Evolutionary conservation across 1,140 invertebrate genomes (phyloP).

Genomic region (Cyphomyrmex costatus): DNA sequence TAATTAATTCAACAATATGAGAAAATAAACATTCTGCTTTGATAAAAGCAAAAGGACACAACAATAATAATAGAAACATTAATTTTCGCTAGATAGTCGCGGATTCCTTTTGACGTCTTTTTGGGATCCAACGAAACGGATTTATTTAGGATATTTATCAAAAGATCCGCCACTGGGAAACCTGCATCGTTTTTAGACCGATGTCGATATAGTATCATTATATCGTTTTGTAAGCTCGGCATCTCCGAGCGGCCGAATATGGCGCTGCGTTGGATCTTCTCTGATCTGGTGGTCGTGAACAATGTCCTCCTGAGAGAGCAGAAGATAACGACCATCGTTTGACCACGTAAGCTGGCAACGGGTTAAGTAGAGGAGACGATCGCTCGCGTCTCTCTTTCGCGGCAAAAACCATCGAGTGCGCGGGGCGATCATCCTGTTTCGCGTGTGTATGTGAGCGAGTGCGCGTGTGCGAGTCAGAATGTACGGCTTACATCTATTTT

Average conservation of each 20-base stretch:
- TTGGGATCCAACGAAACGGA: too few relatives aligned
- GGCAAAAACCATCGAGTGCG: slow-evolving; percentile 23
- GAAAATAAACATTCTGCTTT: neutral
- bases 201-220: slow-evolving; percentile 29
- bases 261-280: slow-evolving; percentile 11
- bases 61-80: neutral
- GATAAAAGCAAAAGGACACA: neutral
- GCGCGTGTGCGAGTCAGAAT: neutral
- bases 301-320: slow-evolving; percentile 11
- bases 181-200: slow-evolving; percentile 3
- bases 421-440: slow-evolving; percentile 30
- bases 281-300: slow-evolving; percentile 5
- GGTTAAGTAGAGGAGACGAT: slow-evolving; percentile 39
- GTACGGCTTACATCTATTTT: slow-evolving; percentile 47
- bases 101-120: neutral
- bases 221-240: slow-evolving; percentile 19
- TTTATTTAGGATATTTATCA: slow-evolving; percentile 21
- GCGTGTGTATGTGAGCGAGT: neutral
- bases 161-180: neutral
- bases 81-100: neutral
- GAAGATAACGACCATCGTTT: slow-evolving; percentile 25
- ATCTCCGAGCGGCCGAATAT: slow-evolving; percentile 22
- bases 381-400: slow-evolving; percentile 16
- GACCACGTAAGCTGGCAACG: slow-evolving; percentile 27
- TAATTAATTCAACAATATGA: neutral